Conservation (phyloP, 2,113 vertebrate genomes). For the Regulus satrapa region DNA sequence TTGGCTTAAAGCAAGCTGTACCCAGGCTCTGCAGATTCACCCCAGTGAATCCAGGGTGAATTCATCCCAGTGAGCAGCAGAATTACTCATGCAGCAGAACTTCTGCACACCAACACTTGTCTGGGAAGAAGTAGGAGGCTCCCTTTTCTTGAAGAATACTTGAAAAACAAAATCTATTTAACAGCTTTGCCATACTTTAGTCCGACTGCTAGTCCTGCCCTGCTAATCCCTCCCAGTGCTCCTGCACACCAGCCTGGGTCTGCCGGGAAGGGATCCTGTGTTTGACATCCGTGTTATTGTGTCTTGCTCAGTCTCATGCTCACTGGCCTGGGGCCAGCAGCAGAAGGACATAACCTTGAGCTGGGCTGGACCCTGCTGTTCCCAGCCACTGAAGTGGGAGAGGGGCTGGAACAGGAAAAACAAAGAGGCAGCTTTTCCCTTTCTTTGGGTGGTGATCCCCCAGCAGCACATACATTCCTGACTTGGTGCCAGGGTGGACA, state of each 20-base stretch:
- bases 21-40: not conserved
- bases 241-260: not conserved
- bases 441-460: not conserved
- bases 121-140: accelerated
- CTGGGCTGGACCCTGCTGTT: not conserved
- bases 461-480: not conserved
- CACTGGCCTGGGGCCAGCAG: constrained; percentile 34
- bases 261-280: constrained; percentile 29
- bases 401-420: constrained; percentile 17
- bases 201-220: not conserved
- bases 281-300: constrained; percentile 51
- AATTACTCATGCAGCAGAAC: not conserved
- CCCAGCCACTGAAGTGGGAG: not conserved
- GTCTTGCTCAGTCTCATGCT: constrained; percentile 30
- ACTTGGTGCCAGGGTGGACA: not conserved
- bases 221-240: not conserved
- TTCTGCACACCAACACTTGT: not conserved
- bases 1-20: not conserved
- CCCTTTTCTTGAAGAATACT: not conserved
- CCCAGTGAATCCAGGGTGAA: too few relatives aligned
- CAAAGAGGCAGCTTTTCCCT: constrained; percentile 38
- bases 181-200: not conserved
- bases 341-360: constrained; percentile 47
- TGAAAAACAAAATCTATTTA: not conserved
- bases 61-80: not conserved